Percentiles rank a stretch among this genome's conserved stretches.
These are phyloP conservation scores for Trissolcus brochymenae DNA, from an alignment of 2,888 invertebrate genomes.

Conservation along the genomic window DNA sequence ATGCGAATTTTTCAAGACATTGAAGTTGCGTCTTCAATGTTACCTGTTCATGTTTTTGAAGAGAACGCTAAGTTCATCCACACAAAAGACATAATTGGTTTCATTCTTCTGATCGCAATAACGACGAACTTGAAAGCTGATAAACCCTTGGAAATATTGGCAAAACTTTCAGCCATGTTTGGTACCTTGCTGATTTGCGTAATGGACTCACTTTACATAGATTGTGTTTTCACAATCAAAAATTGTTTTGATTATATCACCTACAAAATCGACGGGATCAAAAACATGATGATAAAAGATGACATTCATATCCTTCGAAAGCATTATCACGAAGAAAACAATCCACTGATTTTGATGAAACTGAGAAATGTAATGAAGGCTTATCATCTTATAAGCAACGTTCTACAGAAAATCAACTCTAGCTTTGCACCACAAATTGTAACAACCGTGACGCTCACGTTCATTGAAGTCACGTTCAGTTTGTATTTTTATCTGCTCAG, in stretches of 20 bases:
- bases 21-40: slow-evolving; percentile 54
- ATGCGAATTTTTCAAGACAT: slow-evolving; percentile 60
- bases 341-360: slow-evolving; percentile 62
- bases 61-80: slow-evolving; percentile 61
- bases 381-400: slow-evolving; percentile 63
- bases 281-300: slow-evolving; percentile 58
- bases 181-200: slow-evolving; percentile 62
- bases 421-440: slow-evolving; percentile 63
- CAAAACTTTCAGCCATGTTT: slow-evolving; percentile 54
- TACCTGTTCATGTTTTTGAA: slow-evolving; percentile 56
- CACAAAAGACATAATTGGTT: slow-evolving; percentile 61
- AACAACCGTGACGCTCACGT: slow-evolving; percentile 63
- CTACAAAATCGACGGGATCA: slow-evolving; percentile 58
- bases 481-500: slow-evolving; percentile 66
- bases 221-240: slow-evolving; percentile 62
- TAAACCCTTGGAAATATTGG: background rate
- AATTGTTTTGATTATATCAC: slow-evolving; percentile 64
- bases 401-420: slow-evolving; percentile 61
- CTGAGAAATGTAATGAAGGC: slow-evolving; percentile 63
- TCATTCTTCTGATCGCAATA: slow-evolving; percentile 59
- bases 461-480: slow-evolving; percentile 67
- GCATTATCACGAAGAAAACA: slow-evolving; percentile 64
- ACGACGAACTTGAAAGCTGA: slow-evolving; percentile 47
- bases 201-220: slow-evolving; percentile 63
- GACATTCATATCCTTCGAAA: slow-evolving; percentile 67